Evolutionary conservation across 1,140 invertebrate species (phyloP), one percentile per base, ranked within the genome.

Genomic region (Papilio aristodemus): DNA sequence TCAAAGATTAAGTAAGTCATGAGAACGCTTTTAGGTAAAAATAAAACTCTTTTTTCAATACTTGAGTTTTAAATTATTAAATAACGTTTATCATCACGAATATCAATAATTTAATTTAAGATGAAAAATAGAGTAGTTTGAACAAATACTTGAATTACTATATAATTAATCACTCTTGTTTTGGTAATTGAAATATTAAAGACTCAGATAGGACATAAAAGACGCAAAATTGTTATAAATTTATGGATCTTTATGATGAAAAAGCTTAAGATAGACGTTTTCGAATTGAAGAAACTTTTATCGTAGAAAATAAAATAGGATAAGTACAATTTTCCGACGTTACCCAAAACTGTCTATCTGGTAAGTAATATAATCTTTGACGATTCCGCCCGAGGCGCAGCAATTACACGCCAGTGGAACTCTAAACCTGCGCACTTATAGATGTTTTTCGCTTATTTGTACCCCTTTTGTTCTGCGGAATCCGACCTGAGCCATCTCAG

Each of bases 401-500:
- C 80, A 83, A 83, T 82, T 82, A 82, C 77, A 80, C 71, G 60
- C 70, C 77, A 76, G 63, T 73, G 77, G 74, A 77, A 78, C 74
- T 72, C 72, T 80, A 78, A 80, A 78, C 78, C 71, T 60, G 69
- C 71, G 71, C 76, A 78, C 72, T 76, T 80, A 82, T 80, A 78
- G 75, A 78, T 79, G 74, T 83, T 83, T 81, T 83, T 83, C 75
- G 72, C 73, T 79, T 83, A 79, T 83, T 80, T 78, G 76, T 78
- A 68, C 74, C 76, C 72, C 78, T 76, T 77, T 83, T 80, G 77
- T 83, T 79, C 75, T 71, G 69, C 60, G 72, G 72, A 83, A 83
- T 57, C 75, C 67, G 76, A 78, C 72, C 64, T 70, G 73, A 76
- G 68, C 19, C 76, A 71, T 80, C 78, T 83, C 79, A 69, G 71